Conservation (phyloP, 2,888 invertebrate genomes). For the Pycnomerus fuliginosus region DNA sequence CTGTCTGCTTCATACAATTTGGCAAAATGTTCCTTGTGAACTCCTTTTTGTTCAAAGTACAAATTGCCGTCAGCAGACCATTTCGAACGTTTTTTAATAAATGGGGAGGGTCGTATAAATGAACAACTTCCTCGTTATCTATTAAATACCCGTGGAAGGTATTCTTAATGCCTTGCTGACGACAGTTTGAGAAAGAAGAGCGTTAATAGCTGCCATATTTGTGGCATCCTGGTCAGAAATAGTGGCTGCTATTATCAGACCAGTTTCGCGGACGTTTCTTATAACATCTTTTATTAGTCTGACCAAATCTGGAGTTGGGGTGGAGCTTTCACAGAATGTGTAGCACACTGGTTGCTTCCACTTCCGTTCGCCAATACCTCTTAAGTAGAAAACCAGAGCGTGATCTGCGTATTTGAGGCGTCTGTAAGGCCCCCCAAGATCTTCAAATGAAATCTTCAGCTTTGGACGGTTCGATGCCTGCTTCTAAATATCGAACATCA, state of each 20-base stretch:
- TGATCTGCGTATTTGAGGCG: slow-evolving; percentile 10
- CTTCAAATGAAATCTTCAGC: too few relatives aligned
- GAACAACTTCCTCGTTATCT: slow-evolving; percentile 21
- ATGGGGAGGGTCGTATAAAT: slow-evolving; percentile 27
- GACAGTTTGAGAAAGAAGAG: slow-evolving; percentile 10
- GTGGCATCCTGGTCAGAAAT: slow-evolving; percentile 27
- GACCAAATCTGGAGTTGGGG: slow-evolving; percentile 19
- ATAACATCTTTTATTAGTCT: slow-evolving; percentile 24
- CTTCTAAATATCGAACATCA: too few relatives aligned
- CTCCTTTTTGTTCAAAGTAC: too few relatives aligned
- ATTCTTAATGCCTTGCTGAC: slow-evolving; percentile 30
- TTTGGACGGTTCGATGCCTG: too few relatives aligned
- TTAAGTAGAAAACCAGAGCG: slow-evolving; percentile 31
- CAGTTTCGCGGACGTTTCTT: slow-evolving; percentile 20
- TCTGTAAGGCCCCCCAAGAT: background rate
- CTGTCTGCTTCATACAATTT: background rate
- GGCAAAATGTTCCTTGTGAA: background rate
- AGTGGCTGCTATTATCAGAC: slow-evolving; percentile 31
- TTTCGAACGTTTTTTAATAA: slow-evolving; percentile 26
- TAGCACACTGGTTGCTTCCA: slow-evolving; percentile 34
- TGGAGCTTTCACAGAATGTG: slow-evolving; percentile 24
- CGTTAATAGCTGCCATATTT: background rate
- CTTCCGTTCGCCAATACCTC: slow-evolving; percentile 23
- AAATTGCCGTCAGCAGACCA: slow-evolving; percentile 14
- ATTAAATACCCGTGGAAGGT: slow-evolving; percentile 18